Evolutionary conservation across 2,888 invertebrate species (phyloP), one percentile per base, ranked within the genome.

Genomic region (Cheiracanthium punctorium): DNA sequence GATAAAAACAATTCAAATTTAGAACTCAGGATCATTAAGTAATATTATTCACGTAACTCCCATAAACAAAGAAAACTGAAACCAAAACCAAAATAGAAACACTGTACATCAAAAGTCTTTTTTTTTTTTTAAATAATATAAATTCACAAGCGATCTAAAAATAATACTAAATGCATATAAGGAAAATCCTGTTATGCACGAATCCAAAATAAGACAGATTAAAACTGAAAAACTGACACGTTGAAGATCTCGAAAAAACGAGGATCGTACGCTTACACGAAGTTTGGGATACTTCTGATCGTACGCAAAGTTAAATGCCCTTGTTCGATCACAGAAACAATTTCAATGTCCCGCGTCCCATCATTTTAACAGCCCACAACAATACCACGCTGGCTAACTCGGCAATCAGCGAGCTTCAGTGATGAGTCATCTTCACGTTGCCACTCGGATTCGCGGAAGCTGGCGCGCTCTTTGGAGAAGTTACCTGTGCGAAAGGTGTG

Each of bases 341-440:
- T 58, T 58, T 24, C 24, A 58, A 58, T 58, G 58, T 58, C 58
- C 58, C 58, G 58, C 58, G 58, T 48, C 43, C 17, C 10, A 24
- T 4, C 48, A 48, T 48, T 7, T 48, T n/a, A n/a, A 37, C 10
- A 58, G 58, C 58, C 58, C 58, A 58, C 58, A 58, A 58, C 58
- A 58, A 58, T 58, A 58, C 58, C 58, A 58, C 58, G 58, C 58
- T 58, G 58, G 58, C 48, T 48, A 20, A 4, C 24, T n/a, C 48
- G 2, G 48, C 48, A 48, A 48, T 48, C 48, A 58, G 58, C 58
- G 58, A 20, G 20, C 58, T 58, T 58, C 24, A 58, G 17, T 24
- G 58, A 58, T 58, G 58, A 58, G 58, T 58, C 58, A 58, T 58
- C 58, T 24, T 58, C 24, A 58, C 17, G 12, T 58, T 58, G 58